Evolutionary conservation across 64 coral and sea anemone species (phyloP), one percentile per base, ranked within the genome.

Genomic region (Dendronephthya gigantea): DNA sequence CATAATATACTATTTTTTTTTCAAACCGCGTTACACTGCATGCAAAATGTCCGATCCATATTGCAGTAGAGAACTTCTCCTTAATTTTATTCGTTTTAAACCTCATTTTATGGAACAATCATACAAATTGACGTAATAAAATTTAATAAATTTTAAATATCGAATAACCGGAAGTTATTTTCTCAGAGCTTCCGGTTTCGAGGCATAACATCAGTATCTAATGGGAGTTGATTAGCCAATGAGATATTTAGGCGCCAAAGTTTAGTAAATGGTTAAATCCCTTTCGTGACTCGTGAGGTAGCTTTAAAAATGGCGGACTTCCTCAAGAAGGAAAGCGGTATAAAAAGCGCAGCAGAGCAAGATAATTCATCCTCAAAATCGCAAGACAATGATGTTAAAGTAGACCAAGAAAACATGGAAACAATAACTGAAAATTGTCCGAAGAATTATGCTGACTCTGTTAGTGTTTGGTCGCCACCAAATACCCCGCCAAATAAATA

Each of bases 401-500:
- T 29, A 34, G 72, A 79, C 36, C 72, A 79, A 35, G 72, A 79
- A 79, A 39, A 79, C 36, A 79, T 79, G 72, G 36, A 79, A 39
- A 1, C 15, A 33, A 36, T 29, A 36, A 9, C 14, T 15, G 72
- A 34, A n/a, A 62, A 62, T 3, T 34, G 29, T 79, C 30, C 2
- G 28, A 34, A 33, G 15, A 36, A 39, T 79, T 34, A 34, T 39
- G 72, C 16, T 0, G 72, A 79, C 19, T 16, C 19, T 79, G 72
- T 79, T 29, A 79, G 32, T 39, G 72, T 79, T 34, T 79, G 72
- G 72, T 79, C 72, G 72, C 72, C 72, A 39, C 72, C 72, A 79
- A 79, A 79, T 79, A 79, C 72, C 72, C 72, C 72, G 72, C 72
- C 72, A 79, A 79, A 35, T 79, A 79, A 79, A 79, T 79, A 17